Conservation (phyloP, 2,888 invertebrate genomes). For the Agrochola macilenta region DNA sequence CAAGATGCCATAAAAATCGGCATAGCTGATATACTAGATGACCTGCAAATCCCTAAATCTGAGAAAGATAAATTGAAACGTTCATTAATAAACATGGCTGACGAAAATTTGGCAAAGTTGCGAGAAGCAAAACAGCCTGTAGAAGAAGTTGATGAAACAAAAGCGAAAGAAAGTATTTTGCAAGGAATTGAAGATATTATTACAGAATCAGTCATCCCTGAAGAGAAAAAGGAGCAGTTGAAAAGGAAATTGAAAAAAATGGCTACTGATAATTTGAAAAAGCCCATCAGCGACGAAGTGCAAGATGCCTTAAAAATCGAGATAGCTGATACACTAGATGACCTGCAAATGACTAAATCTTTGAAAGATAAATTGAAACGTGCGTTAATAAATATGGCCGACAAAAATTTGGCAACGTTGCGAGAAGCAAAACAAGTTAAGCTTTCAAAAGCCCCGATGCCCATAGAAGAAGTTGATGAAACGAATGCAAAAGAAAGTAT, state of each 20-base stretch:
- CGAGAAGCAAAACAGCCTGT: not conserved
- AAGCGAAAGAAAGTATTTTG: not conserved
- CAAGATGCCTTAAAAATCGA: not conserved
- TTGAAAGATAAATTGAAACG: constrained; percentile 47
- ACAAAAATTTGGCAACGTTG: not conserved
- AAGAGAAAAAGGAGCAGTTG: not conserved
- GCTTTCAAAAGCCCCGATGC: not conserved
- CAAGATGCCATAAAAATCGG: not conserved
- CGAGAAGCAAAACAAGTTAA: not conserved
- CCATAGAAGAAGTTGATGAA: not conserved
- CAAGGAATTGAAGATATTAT: not conserved
- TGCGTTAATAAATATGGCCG: too few relatives aligned
- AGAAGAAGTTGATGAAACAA: not conserved
- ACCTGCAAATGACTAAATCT: constrained; percentile 11
- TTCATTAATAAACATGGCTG: not conserved
- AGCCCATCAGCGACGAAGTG: not conserved
- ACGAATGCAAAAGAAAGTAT: not conserved
- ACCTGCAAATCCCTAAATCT: not conserved
- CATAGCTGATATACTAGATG: not conserved
- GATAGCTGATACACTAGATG: constrained; percentile 5
- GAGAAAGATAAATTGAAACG: not conserved
- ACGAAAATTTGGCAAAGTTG: not conserved
- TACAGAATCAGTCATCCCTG: not conserved
- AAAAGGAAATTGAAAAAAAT: not conserved
- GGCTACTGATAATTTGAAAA: not conserved